Base-by-base conservation (phyloP, 2,888 invertebrate species). In the Masnerella sp. region DNA sequence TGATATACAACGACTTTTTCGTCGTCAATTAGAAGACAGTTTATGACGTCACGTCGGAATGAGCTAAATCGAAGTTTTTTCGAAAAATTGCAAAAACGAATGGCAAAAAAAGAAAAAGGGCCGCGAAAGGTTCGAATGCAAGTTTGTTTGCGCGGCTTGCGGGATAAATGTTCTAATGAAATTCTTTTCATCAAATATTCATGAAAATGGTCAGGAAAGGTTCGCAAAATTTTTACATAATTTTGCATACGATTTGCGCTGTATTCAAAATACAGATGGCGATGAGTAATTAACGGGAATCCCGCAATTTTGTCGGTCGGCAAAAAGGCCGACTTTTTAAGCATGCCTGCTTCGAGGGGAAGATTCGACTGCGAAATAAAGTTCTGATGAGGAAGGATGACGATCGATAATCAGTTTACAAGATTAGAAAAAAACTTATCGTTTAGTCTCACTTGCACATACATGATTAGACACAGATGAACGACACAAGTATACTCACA, bases 181-280 rank as follows among this genome's bases (percentile, higher is more conserved):
- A 74, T 65, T 67, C 71, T 75, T 75, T 68, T 62, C 62, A 69
- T 72, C 58, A 69, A 75, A 58, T 72, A 75, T 75, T 75, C 71
- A 75, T 75, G 72, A 72, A 75, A 75, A 72, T 75, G 49, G 64
- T 51, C 72, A 43, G 64, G 64, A 65, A 65, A 69, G 59, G 67
- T 68, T 71, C 51, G 68, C 71, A 12, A 52, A 71, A 75, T 67
- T 75, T 75, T 71, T 71, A 68, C 71, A 75, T 71, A 71, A 71
- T 67, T 71, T 71, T 68, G 71, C 75, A 71, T 74, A 70, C 18
- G 52, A 68, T 62, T 68, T 65, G 61, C 47, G 45, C 70, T 75
- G 67, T 71, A 71, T 71, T 71, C 58, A 56, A 75, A 75, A 71
- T 71, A 71, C 67, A 67, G 62, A 71, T 74, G 70, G 40, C 70